These are phyloP conservation scores for Aegotheles bennettii DNA, from an alignment of 2,113 vertebrate genomes.

Conservation along the genomic window DNA sequence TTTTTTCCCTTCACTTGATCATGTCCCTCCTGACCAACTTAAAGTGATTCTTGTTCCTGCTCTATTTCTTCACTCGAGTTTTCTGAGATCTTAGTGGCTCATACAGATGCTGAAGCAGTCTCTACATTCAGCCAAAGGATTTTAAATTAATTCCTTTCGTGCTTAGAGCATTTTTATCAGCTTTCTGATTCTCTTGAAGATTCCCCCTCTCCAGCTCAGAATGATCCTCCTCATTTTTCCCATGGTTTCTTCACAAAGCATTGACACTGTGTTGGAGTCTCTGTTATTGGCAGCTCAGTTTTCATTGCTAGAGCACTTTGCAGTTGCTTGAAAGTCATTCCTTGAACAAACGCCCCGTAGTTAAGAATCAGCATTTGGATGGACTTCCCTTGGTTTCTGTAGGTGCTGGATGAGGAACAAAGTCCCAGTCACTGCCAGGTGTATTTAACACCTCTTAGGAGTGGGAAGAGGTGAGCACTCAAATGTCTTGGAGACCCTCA, in stretches of 20 bases:
- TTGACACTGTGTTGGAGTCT: not conserved
- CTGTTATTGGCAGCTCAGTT: not conserved
- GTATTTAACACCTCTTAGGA: not conserved
- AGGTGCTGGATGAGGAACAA: not conserved
- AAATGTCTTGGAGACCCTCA: not conserved
- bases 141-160: not conserved
- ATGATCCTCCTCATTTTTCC: not conserved
- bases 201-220: not conserved
- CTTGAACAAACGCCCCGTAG: not conserved
- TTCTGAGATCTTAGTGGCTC: not conserved
- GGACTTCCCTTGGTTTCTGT: not conserved
- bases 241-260: not conserved
- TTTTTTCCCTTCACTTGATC: not conserved
- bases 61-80: not conserved
- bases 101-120: not conserved
- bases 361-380: not conserved
- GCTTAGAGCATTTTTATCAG: conserved; percentile 5
- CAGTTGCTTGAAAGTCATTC: not conserved
- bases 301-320: not conserved
- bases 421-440: not conserved
- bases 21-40: not conserved
- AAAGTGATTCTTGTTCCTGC: not conserved
- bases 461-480: rapidly evolving
- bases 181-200: conserved; percentile 15
- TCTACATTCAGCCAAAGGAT: not conserved